Evolutionary conservation across 2,113 vertebrate genomes (phyloP).

Genomic region (Fulmarus glacialis): DNA sequence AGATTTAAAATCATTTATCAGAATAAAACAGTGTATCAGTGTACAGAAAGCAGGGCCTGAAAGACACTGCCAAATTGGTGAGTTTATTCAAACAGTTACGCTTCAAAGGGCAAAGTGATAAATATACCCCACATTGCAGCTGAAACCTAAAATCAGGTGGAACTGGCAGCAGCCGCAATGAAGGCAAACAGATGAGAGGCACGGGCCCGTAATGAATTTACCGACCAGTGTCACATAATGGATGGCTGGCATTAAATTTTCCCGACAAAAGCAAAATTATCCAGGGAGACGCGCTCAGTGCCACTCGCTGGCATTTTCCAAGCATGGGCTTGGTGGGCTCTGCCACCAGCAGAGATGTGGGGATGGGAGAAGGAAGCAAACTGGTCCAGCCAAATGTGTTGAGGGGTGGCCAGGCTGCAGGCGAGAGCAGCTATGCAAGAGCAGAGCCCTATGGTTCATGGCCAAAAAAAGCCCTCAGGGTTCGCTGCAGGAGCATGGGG

Average conservation of each 20-base stretch:
- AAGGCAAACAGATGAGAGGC: constrained; percentile 29
- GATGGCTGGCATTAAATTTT: not conserved
- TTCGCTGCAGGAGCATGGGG: not conserved
- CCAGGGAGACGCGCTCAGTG: fast-evolving
- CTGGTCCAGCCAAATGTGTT: not conserved
- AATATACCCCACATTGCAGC: not conserved
- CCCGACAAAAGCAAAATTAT: not conserved
- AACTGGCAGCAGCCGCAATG: not conserved
- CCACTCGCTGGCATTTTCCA: not conserved
- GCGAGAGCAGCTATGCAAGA: not conserved
- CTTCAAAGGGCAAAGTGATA: constrained; percentile 35
- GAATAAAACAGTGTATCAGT: not conserved
- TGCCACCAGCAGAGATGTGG: not conserved
- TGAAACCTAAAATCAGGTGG: constrained; percentile 28
- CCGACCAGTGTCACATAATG: not conserved
- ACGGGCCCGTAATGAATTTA: not conserved
- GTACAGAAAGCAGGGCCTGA: not conserved
- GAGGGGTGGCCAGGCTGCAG: not conserved
- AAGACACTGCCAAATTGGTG: not conserved
- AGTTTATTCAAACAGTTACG: constrained; percentile 31
- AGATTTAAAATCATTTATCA: constrained; percentile 39
- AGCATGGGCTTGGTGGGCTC: not conserved
- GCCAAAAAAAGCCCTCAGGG: not conserved
- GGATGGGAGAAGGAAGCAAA: not conserved
- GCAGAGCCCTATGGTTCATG: not conserved